Evolutionary conservation across 2,888 invertebrate genomes (phyloP).

Genomic region (Epinotia demarniana): DNA sequence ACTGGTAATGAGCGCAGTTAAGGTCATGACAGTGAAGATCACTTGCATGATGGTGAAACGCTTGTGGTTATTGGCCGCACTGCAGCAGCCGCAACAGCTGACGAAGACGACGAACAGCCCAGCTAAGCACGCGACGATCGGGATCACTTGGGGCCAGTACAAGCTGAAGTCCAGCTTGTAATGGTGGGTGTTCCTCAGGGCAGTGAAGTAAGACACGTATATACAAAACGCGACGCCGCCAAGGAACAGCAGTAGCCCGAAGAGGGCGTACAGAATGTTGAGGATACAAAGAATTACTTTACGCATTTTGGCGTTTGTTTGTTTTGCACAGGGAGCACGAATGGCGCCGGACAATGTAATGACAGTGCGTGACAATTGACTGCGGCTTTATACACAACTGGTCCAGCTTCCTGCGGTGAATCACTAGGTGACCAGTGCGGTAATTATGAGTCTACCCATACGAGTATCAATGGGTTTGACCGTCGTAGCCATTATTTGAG

Average conservation of each 20-base stretch:
- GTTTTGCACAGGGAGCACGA: slow-evolving; percentile 1
- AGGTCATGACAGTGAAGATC: slow-evolving; percentile 25
- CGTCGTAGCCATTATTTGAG: background rate
- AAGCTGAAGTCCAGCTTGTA: slow-evolving; percentile 31
- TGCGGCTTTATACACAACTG: slow-evolving; percentile 21
- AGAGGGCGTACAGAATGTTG: slow-evolving; percentile 30
- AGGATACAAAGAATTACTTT: slow-evolving; percentile 34
- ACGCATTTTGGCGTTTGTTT: slow-evolving; percentile 32
- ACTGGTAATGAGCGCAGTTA: slow-evolving; percentile 9
- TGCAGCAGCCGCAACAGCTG: slow-evolving; percentile 34
- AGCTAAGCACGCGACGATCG: slow-evolving; percentile 16
- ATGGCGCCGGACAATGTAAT: slow-evolving; percentile 19
- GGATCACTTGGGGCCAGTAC: slow-evolving; percentile 35
- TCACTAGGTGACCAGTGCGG: background rate
- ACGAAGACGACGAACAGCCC: slow-evolving; percentile 39
- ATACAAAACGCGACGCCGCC: slow-evolving; percentile 17
- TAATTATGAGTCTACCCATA: slow-evolving; percentile 11
- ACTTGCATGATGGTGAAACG: slow-evolving; percentile 37
- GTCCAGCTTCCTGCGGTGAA: slow-evolving; percentile 7
- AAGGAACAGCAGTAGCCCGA: slow-evolving; percentile 19
- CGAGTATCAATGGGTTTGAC: slow-evolving; percentile 18
- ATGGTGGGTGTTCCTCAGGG: slow-evolving; percentile 35
- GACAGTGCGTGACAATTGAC: slow-evolving; percentile 7
- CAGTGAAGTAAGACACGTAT: slow-evolving; percentile 24
- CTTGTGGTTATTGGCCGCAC: slow-evolving; percentile 27